Conservation (phyloP, 2,113 vertebrate species). For the Microtus ochrogaster region DNA sequence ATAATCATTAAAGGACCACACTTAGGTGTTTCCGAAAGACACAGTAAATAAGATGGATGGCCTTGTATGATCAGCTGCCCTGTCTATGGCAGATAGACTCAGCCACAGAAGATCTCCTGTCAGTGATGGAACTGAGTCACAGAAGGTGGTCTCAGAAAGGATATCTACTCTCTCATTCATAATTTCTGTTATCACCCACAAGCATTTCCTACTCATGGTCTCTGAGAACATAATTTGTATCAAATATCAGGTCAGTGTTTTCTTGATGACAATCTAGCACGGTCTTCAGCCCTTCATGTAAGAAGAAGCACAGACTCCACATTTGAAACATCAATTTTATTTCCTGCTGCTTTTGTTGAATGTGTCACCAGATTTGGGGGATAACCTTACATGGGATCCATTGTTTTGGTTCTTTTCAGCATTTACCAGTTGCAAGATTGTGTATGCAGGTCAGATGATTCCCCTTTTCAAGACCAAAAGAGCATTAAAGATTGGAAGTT, state of each 20-base stretch:
- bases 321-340: neutral
- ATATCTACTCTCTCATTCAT: neutral
- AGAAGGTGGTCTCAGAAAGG: neutral
- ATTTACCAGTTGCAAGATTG: neutral
- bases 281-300: neutral
- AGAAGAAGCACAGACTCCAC: neutral
- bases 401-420: neutral
- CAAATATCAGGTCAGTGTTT: neutral
- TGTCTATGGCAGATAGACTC: neutral
- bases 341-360: neutral
- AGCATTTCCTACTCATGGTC: neutral
- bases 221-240: slow-evolving; percentile 20
- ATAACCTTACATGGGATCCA: neutral
- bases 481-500: neutral
- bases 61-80: neutral
- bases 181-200: neutral
- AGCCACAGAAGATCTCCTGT: neutral
- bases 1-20: neutral
- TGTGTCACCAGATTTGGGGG: neutral
- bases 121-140: neutral
- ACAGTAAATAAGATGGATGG: neutral
- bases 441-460: too few species aligned
- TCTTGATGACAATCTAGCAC: neutral
- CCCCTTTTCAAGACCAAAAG: neutral
- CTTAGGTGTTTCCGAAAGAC: neutral